Percentiles rank a stretch among this genome's conserved stretches.
Conservation (phyloP, 2,113 vertebrate genomes). For the Proterorhinus semilunaris region DNA sequence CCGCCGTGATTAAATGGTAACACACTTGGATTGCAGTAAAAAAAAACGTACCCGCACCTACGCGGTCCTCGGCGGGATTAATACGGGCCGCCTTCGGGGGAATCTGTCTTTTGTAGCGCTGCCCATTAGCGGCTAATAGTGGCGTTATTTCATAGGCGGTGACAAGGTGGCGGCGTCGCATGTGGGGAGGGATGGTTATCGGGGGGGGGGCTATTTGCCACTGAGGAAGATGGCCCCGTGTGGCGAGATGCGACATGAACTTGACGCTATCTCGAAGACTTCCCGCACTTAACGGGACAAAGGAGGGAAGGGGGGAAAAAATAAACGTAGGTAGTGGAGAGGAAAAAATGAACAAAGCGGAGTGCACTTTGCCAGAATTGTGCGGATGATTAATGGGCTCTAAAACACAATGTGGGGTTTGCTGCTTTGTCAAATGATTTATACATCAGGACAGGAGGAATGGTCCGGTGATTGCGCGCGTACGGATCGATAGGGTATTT, state of each 20-base stretch:
- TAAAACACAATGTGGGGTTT: neutral
- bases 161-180: slow-evolving; percentile 59
- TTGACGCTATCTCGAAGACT: slow-evolving; percentile 35
- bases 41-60: slow-evolving; percentile 3
- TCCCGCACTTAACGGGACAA: slow-evolving; percentile 26
- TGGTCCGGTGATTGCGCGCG: slow-evolving; percentile 6
- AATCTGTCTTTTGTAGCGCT: slow-evolving; percentile 51
- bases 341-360: neutral
- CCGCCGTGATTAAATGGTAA: slow-evolving; percentile 38
- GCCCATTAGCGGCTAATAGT: slow-evolving; percentile 65
- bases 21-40: slow-evolving; percentile 10
- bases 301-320: neutral
- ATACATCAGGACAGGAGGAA: neutral
- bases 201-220: slow-evolving; percentile 44
- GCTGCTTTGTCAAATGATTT: slow-evolving; percentile 5
- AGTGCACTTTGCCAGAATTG: slow-evolving; percentile 11
- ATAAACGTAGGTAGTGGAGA: slow-evolving; percentile 7
- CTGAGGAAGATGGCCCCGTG: slow-evolving; percentile 26
- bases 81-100: slow-evolving; percentile 32
- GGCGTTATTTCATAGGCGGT: slow-evolving; percentile 57
- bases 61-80: slow-evolving; percentile 27
- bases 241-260: slow-evolving; percentile 27
- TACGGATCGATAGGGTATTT: slow-evolving; percentile 19
- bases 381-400: slow-evolving; percentile 22
- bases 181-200: slow-evolving; percentile 54